phyloP scores from a whole-genome alignment of 1,140 invertebrate species.

The Philaenus spumarius region DNA sequence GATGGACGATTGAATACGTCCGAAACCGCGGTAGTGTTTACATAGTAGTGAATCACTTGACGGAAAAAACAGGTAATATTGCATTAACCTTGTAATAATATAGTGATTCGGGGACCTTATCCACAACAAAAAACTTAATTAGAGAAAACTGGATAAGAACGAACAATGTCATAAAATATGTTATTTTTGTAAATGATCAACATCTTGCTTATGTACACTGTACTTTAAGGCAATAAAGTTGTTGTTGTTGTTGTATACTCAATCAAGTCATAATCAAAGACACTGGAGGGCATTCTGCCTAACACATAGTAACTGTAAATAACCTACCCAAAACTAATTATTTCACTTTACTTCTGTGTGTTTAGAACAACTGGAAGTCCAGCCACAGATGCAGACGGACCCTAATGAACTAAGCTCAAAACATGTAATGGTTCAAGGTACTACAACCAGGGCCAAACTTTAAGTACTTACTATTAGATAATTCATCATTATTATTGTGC shows the following conservation, averaged over 20 bases:
- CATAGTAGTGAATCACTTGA: too few species aligned
- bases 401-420: conserved; percentile 2
- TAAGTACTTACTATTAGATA: not conserved
- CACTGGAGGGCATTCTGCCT: not conserved
- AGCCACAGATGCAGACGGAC: not conserved
- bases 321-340: not conserved
- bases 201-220: too few species aligned
- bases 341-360: too few species aligned
- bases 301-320: not conserved
- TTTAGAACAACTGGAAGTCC: conserved; percentile 1
- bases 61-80: too few species aligned
- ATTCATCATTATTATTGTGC: too few species aligned
- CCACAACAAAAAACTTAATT: not conserved
- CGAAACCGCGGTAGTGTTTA: too few species aligned
- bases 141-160: not conserved
- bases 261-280: not conserved
- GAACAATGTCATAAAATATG: too few species aligned
- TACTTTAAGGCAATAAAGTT: too few species aligned
- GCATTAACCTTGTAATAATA: too few species aligned
- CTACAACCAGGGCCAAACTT: not conserved
- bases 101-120: too few species aligned
- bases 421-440: not conserved
- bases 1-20: too few species aligned
- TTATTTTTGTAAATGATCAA: too few species aligned
- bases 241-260: not conserved